A percentile compares a stretch with the other conserved stretches of the same genome.
Conservation (phyloP, 2,888 invertebrate genomes). For the Hypolimnas misippus region DNA sequence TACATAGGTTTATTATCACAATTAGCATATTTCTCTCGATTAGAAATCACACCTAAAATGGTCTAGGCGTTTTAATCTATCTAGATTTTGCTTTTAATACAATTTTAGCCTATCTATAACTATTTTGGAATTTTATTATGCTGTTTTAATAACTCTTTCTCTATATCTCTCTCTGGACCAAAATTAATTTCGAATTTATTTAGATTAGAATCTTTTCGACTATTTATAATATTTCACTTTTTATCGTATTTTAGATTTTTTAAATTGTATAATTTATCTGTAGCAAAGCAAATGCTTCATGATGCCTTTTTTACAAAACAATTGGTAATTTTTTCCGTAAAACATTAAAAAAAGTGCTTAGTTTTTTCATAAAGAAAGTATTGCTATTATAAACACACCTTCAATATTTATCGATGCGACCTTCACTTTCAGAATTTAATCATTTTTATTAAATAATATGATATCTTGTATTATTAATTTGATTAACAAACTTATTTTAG, state of each 20-base stretch:
- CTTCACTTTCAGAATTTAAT: no score
- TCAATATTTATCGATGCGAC: no score
- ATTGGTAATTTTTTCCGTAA: background rate
- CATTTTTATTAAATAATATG: no score
- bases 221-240: conserved; percentile 25
- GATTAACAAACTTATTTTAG: no score
- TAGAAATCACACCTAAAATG: background rate
- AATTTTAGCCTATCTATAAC: background rate
- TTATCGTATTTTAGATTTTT: conserved; percentile 26
- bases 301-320: background rate
- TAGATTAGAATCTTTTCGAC: conserved; percentile 56
- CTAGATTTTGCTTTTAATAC: conserved; percentile 9
- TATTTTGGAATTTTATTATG: conserved; percentile 4
- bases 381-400: background rate
- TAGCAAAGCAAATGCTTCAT: conserved; percentile 12
- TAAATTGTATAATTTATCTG: conserved; percentile 22
- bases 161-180: conserved; percentile 59
- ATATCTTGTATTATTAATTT: no score
- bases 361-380: background rate
- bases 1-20: background rate
- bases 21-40: background rate
- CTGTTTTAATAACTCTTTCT: conserved; percentile 3
- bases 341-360: background rate
- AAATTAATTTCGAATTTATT: conserved; percentile 71
- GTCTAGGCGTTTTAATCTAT: background rate